Conservation (phyloP, 2,113 vertebrate species). For the Heloderma charlesbogerti region DNA sequence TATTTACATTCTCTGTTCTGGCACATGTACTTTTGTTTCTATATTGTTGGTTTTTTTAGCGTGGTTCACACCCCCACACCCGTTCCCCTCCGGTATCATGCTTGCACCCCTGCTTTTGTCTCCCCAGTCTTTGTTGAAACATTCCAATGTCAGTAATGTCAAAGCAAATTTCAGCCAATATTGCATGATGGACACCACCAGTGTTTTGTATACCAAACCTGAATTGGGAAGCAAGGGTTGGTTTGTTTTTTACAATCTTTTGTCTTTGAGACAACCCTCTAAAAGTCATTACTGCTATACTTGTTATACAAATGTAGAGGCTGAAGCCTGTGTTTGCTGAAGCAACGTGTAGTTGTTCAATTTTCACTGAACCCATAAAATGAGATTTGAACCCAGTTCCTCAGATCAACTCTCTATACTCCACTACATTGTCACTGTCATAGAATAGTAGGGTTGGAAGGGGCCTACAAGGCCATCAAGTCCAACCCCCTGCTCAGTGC, state of each 20-base stretch:
- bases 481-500: too few species aligned
- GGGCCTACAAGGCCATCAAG: too few species aligned
- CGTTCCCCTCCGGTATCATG: background rate
- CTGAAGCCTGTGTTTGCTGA: background rate
- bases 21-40: background rate
- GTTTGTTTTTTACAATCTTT: background rate
- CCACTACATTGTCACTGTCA: background rate
- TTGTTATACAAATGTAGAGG: background rate
- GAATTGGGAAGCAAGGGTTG: background rate
- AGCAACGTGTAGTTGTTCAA: background rate
- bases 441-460: too few species aligned
- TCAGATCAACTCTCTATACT: background rate
- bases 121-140: background rate
- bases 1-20: background rate
- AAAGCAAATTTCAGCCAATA: background rate
- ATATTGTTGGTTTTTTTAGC: too few species aligned
- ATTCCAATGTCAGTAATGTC: background rate
- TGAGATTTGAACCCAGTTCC: background rate
- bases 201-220: background rate
- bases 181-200: background rate
- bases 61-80: background rate
- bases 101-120: background rate
- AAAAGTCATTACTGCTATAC: background rate
- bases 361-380: background rate
- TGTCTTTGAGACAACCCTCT: background rate